Evolutionary conservation across 1,140 invertebrate genomes (phyloP).

Genomic region (Aphelinus atriplicis): DNA sequence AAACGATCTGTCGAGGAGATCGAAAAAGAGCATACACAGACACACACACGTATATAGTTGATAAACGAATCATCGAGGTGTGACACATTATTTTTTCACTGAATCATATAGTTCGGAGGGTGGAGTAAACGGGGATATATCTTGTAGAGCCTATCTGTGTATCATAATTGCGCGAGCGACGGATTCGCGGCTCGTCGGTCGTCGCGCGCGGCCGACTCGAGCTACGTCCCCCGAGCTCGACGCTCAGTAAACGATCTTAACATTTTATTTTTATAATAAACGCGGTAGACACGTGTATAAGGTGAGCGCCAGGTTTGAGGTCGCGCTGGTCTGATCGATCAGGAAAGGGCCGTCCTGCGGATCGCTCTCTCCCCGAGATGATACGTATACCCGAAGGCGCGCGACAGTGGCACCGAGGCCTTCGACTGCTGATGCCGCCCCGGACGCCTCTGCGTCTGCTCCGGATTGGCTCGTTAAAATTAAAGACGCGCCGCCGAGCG

Average conservation of each 20-base stretch:
- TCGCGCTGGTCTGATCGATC: no score
- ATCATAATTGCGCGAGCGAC: constrained; percentile 63
- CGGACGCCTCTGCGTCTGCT: no score
- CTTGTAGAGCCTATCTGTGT: constrained; percentile 64
- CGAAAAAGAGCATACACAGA: constrained; percentile 41
- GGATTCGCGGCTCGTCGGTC: constrained; percentile 43
- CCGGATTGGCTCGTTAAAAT: no score
- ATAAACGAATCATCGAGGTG: constrained; percentile 61
- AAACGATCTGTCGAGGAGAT: no score
- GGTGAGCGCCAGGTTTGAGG: constrained; percentile 29
- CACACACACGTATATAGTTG: constrained; percentile 44
- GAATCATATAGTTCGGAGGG: constrained; percentile 48
- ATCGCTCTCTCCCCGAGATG: no score
- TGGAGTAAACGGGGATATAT: constrained; percentile 64
- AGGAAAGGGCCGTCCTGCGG: no score
- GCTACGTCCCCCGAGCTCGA: constrained; percentile 47
- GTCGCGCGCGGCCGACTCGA: background rate
- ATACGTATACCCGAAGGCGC: no score
- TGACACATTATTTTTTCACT: constrained; percentile 69
- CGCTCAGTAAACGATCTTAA: constrained; percentile 61
- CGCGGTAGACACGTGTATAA: constrained; percentile 54
- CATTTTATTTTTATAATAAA: constrained; percentile 67
- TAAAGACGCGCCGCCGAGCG: no score
- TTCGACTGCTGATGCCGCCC: no score
- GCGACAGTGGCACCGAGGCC: no score